phyloP scores from a whole-genome alignment of 2,113 vertebrate genomes.

The Vidua chalybeata region DNA sequence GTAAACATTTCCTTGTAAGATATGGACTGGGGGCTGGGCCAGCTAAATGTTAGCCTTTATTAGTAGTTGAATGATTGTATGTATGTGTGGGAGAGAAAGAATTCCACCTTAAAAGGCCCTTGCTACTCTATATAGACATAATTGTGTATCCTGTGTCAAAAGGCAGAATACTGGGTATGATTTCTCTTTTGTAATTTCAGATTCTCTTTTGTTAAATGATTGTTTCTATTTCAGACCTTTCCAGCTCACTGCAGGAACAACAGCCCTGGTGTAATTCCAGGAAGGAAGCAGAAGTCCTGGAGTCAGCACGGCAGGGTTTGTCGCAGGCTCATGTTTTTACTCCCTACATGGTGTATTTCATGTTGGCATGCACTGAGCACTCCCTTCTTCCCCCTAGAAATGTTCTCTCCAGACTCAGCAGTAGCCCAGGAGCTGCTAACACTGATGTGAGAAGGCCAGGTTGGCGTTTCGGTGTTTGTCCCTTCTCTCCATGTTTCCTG shows the following conservation, averaged over 20 bases:
- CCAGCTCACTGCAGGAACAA: not conserved
- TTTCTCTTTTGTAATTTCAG: not conserved
- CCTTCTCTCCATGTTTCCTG: not conserved
- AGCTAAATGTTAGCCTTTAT: slow-evolving; percentile 50
- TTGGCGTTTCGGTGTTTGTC: not conserved
- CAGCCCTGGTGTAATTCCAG: slow-evolving; percentile 3
- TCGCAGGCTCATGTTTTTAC: not conserved
- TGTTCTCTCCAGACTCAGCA: not conserved
- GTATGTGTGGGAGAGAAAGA: not conserved
- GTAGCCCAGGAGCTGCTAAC: not conserved
- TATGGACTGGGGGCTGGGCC: not conserved
- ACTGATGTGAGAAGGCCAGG: not conserved
- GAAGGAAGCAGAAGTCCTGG: slow-evolving; percentile 25
- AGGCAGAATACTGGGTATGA: not conserved
- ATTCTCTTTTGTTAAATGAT: not conserved
- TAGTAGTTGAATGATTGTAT: slow-evolving; percentile 17
- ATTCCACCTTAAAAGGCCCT: slow-evolving; percentile 55
- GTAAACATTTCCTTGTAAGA: slow-evolving; percentile 66
- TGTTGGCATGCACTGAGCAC: not conserved
- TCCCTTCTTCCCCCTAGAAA: not conserved
- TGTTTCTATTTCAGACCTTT: not conserved
- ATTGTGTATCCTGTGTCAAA: not conserved
- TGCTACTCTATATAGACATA: slow-evolving; percentile 27
- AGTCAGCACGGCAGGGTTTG: not conserved
- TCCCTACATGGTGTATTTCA: slow-evolving; percentile 30